These are phyloP conservation scores for Dolomedes plantarius DNA, from an alignment of 2,888 invertebrate species.

Conservation along the genomic window DNA sequence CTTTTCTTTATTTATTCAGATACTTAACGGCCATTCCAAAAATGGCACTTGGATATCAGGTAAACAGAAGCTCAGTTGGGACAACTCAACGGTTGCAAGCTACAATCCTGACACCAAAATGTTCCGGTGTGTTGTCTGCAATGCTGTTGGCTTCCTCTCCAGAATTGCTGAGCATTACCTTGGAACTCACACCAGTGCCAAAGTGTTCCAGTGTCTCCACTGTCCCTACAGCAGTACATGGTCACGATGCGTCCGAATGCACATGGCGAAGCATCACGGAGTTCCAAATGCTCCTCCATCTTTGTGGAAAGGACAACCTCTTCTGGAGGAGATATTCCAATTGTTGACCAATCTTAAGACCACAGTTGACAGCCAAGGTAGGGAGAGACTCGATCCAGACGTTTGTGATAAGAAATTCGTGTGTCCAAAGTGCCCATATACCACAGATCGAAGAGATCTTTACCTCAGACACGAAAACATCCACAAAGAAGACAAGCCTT, in stretches of 20 bases:
- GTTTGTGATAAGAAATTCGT: constrained; percentile 81
- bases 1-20: not conserved
- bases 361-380: constrained; percentile 79
- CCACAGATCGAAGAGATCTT: constrained; percentile 91
- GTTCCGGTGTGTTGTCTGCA: constrained; percentile 85
- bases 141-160: constrained; percentile 84
- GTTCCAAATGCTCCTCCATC: constrained; percentile 80
- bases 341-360: constrained; percentile 83
- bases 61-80: constrained; percentile 85
- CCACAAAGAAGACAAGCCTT: constrained; percentile 94
- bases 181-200: constrained; percentile 84
- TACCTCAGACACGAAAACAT: constrained; percentile 95
- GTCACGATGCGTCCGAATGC: constrained; percentile 84
- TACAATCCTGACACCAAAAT: constrained; percentile 86
- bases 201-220: constrained; percentile 82
- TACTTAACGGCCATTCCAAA: constrained; percentile 43
- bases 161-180: constrained; percentile 87
- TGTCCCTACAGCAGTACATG: constrained; percentile 86
- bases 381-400: constrained; percentile 61
- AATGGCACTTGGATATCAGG: constrained; percentile 82
- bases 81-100: constrained; percentile 87
- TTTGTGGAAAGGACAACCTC: constrained; percentile 83
- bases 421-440: constrained; percentile 91
- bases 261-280: constrained; percentile 85
- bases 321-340: constrained; percentile 84